Evolutionary conservation across 2,797 vertebrate species (phyloP).

Genomic region (Podargus strigoides): DNA sequence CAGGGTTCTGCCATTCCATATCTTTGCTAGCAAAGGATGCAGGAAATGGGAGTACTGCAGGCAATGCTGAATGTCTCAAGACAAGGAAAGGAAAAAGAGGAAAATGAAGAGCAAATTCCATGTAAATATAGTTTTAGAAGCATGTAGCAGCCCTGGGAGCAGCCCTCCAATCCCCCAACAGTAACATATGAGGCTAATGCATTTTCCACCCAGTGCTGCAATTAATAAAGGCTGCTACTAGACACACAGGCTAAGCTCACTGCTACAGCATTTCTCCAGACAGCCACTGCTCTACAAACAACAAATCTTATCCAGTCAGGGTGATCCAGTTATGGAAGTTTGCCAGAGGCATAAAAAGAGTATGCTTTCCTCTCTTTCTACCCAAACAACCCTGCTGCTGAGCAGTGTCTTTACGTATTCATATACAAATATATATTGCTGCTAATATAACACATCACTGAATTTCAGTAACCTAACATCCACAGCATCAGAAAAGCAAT

Average conservation of each 20-base stretch:
- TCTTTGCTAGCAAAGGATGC: neutral
- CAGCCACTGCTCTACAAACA: neutral
- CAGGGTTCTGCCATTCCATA: neutral
- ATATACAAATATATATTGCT: neutral
- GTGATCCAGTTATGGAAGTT: neutral
- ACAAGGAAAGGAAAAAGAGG: neutral
- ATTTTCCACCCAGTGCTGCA: neutral
- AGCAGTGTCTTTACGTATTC: neutral
- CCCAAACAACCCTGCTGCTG: neutral
- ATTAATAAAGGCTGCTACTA: slow-evolving; percentile 3
- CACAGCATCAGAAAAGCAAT: neutral
- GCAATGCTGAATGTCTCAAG: neutral
- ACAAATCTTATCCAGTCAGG: neutral
- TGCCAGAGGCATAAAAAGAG: neutral
- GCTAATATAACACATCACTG: neutral
- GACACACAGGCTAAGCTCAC: neutral
- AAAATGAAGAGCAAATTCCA: neutral
- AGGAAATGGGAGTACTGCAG: neutral
- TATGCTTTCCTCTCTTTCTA: neutral
- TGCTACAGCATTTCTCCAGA: neutral
- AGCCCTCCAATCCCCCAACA: neutral
- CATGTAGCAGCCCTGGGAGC: neutral
- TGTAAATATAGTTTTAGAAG: neutral
- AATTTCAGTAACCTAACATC: neutral
- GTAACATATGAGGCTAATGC: neutral